Base-by-base conservation (phyloP, 1,140 invertebrate genomes). In the Triops longicaudatus region DNA sequence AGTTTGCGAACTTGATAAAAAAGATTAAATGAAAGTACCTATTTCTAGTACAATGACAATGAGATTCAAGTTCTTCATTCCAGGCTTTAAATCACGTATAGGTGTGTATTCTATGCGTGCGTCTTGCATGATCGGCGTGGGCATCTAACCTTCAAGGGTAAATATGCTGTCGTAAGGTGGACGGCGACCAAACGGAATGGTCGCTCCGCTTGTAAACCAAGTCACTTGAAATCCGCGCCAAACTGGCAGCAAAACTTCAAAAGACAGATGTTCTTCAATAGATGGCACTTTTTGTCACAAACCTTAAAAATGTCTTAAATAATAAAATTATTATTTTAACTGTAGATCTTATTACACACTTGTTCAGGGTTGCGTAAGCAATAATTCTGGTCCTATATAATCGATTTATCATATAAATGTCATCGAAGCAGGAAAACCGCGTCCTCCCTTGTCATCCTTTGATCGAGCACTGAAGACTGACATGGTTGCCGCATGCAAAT, bases 1-100 rank as follows among this genome's bases (percentile, higher is more conserved):
- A 78, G n/a, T 28, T 17, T 75, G 12, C 71, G 76, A n/a, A n/a
- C n/a, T n/a, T n/a, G n/a, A n/a, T 26, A 41, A 43, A 75, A 75
- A 73, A 26, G 26, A 75, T 37, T 76, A 1, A 74, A 63, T 71
- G 17, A 72, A 74, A 44, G 89, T 89, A 82, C 95, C 93, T 81
- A 96, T 91, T 83, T 98, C 96, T 76, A 98, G 86, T 72, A 97
- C 91, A 79, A 98, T 98, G 83, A 97, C 96, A 79, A 95, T 88
- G 4, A 96, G 89, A 82, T 93, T 95, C 37, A 98, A 89, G 83
- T 96, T 97, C 84, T 97, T 98, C 83, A 94, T 88, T 11, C 93
- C 93, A 17, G 91, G 90, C 81, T 93, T 91, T 80, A 96, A 88
- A 81, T 96, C 93, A 83, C 93, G 92, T 80, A 95, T 92, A 78